Percentiles rank a stretch among this genome's conserved stretches.
phyloP scores from a whole-genome alignment of 2,113 vertebrate species.

The Cynocephalus volans region DNA sequence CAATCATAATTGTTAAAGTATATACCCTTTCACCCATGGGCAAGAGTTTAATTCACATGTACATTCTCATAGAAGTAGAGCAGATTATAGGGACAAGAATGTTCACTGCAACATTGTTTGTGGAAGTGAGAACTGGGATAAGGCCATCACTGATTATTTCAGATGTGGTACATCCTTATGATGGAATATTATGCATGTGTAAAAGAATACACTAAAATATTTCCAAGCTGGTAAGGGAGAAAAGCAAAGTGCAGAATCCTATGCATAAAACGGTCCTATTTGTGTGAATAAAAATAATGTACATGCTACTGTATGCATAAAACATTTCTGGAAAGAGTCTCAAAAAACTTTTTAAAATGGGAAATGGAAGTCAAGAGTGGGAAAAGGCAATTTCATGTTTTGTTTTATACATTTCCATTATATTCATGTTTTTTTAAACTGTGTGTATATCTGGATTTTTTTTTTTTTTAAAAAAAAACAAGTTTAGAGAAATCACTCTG shows the following conservation, averaged over 20 bases:
- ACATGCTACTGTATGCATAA: not conserved
- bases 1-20: not conserved
- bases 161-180: not conserved
- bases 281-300: not conserved
- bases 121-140: not conserved
- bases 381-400: not conserved
- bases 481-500: not conserved
- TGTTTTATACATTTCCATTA: not conserved
- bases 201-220: not conserved
- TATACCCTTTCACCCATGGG: not conserved
- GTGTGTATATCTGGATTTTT: not conserved
- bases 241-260: not conserved
- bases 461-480: not conserved
- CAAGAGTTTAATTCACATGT: not conserved
- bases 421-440: not conserved
- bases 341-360: not conserved
- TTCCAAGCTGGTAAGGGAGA: not conserved
- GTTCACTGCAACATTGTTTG: not conserved
- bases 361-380: not conserved
- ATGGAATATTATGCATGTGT: not conserved
- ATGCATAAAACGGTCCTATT: not conserved
- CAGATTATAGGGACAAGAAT: not conserved
- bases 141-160: not conserved
- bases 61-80: not conserved
- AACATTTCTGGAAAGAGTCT: constrained; percentile 16